Conservation (phyloP, 2,888 invertebrate genomes). For the Aphidius colemani region DNA sequence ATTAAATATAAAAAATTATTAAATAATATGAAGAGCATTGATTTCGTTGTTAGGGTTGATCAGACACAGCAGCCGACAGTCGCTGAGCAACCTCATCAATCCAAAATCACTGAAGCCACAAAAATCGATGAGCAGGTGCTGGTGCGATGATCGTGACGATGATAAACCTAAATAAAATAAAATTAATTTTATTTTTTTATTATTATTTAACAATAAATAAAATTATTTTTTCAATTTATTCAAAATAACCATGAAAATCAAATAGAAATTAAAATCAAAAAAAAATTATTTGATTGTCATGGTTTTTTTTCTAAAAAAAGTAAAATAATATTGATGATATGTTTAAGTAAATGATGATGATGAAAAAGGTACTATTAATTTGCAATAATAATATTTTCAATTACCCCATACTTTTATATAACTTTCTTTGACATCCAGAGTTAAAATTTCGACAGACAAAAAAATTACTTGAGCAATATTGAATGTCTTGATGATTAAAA, state of each 20-base stretch:
- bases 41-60: constrained; percentile 1
- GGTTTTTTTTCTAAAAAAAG: too few species aligned
- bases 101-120: constrained; percentile 9
- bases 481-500: background rate
- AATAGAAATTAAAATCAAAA: background rate
- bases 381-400: too few species aligned
- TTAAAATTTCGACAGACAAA: too few species aligned
- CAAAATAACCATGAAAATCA: background rate
- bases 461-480: too few species aligned
- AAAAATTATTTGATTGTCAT: background rate
- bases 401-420: too few species aligned
- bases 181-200: background rate
- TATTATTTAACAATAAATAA: constrained; percentile 2
- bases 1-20: background rate
- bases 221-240: constrained; percentile 1
- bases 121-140: constrained; percentile 18
- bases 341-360: too few species aligned
- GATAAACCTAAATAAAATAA: background rate
- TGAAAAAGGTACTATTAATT: too few species aligned
- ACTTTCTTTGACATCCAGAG: too few species aligned
- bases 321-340: too few species aligned
- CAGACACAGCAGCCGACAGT: background rate
- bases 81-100: background rate
- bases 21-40: too few species aligned
- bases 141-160: constrained; percentile 9